A percentile compares a stretch with the other conserved stretches of the same genome.
Evolutionary conservation across 35 echinoderm and acorn worm genomes (phyloP).

Genomic region (Stichopus chloronotus): DNA sequence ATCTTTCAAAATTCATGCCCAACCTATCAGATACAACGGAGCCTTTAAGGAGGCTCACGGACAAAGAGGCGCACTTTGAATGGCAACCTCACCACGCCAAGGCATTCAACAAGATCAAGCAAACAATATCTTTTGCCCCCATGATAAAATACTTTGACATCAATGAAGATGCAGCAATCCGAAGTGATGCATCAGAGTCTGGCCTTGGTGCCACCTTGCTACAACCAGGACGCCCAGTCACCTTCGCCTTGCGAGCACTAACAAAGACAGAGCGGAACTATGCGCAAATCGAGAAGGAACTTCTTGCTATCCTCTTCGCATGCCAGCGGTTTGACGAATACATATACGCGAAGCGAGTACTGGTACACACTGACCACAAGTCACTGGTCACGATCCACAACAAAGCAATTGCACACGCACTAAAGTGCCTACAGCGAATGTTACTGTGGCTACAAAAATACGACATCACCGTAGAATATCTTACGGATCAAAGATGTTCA

Average conservation of each 20-base stretch:
- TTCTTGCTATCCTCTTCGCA: conserved; percentile 69
- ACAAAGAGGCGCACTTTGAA: conserved; percentile 47
- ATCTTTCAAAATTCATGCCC: conserved; percentile 51
- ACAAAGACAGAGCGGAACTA: conserved; percentile 70
- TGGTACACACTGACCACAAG: conserved; percentile 46
- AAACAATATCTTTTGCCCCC: conserved; percentile 52
- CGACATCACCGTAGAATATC: conserved; percentile 44
- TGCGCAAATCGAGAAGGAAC: conserved; percentile 87
- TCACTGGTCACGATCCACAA: conserved; percentile 40
- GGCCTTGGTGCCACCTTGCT: conserved; percentile 70
- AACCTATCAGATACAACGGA: conserved; percentile 25
- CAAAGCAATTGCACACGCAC: conserved; percentile 38
- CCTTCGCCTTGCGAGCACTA: conserved; percentile 63
- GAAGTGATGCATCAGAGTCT: conserved; percentile 71
- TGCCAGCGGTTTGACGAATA: conserved; percentile 73
- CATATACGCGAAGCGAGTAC: conserved; percentile 34
- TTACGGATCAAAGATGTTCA: conserved; percentile 50
- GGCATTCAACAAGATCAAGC: conserved; percentile 57
- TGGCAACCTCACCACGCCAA: conserved; percentile 64
- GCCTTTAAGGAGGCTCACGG: not conserved
- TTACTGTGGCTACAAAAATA: conserved; percentile 60
- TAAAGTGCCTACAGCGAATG: conserved; percentile 41
- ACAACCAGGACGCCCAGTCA: conserved; percentile 71
- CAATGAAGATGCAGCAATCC: conserved; percentile 64
- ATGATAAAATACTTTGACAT: conserved; percentile 70